A percentile compares a stretch with the other conserved stretches of the same genome.
Conservation (phyloP, 1,140 invertebrate species). For the Dinothrombium tinctorium region DNA sequence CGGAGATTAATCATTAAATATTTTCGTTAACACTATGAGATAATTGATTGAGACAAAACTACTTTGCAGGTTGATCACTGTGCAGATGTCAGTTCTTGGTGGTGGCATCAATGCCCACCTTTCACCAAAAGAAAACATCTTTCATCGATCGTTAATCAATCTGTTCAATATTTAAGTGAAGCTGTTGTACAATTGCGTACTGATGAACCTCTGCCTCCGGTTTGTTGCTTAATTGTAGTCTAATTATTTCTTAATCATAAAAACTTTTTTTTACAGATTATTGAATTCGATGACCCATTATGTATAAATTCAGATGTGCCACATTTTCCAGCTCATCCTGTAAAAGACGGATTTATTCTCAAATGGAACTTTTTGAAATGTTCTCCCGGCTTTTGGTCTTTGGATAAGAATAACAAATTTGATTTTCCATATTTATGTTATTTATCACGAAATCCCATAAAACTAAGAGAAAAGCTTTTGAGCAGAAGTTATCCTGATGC, state of each 20-base stretch:
- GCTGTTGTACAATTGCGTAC: conserved; percentile 8
- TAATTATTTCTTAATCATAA: conserved; percentile 1
- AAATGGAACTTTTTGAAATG: background rate
- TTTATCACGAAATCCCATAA: conserved; percentile 35
- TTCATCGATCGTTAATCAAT: background rate
- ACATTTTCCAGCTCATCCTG: background rate
- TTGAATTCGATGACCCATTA: conserved; percentile 7
- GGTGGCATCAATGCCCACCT: background rate
- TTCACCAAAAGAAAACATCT: background rate
- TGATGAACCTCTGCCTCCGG: conserved; percentile 8
- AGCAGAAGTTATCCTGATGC: conserved; percentile 26
- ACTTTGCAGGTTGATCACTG: background rate
- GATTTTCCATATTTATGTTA: conserved; percentile 10
- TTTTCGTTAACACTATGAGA: background rate
- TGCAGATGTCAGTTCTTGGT: background rate
- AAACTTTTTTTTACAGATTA: conserved; percentile 7
- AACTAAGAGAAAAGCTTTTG: conserved; percentile 46
- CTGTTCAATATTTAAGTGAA: conserved; percentile 7
- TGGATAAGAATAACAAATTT: background rate
- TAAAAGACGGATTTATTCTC: conserved; percentile 1
- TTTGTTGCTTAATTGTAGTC: conserved; percentile 2
- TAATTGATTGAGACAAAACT: background rate
- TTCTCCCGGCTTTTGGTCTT: conserved; percentile 9
- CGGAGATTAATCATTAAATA: background rate
- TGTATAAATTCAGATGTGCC: conserved; percentile 10